These are phyloP conservation scores for Oxygymnocypris stewartii DNA, from an alignment of 2,113 vertebrate species.

Conservation along the genomic window DNA sequence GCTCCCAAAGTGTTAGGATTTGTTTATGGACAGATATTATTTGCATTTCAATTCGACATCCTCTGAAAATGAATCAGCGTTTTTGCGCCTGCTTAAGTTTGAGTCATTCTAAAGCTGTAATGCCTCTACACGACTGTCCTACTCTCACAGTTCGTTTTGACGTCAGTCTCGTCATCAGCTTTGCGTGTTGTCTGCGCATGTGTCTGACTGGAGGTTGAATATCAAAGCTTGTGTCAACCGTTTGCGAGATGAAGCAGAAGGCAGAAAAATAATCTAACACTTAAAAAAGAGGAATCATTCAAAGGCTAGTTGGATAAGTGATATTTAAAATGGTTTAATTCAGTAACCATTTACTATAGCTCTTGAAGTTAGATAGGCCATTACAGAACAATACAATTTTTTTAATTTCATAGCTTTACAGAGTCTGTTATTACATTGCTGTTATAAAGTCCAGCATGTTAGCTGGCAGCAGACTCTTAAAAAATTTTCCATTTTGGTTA, in stretches of 20 bases:
- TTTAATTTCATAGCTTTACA: background rate
- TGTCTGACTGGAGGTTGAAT: too few relatives aligned
- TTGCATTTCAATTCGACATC: background rate
- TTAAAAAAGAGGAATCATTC: background rate
- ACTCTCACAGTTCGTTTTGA: too few relatives aligned
- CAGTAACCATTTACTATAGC: background rate
- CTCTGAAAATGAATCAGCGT: background rate
- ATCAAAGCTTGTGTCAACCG: too few relatives aligned
- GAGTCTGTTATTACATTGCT: background rate
- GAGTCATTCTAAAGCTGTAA: background rate
- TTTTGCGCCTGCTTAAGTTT: slow-evolving; percentile 1
- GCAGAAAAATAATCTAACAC: too few relatives aligned
- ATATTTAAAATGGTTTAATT: background rate
- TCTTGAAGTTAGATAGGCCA: background rate
- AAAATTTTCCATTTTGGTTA: slow-evolving; percentile 8
- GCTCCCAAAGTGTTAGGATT: background rate
- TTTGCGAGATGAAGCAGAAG: background rate
- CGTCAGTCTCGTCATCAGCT: too few relatives aligned
- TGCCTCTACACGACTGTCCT: too few relatives aligned
- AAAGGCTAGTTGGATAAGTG: background rate
- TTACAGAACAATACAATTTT: background rate
- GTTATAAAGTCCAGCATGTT: background rate
- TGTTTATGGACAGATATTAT: background rate
- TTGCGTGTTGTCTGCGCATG: too few relatives aligned
- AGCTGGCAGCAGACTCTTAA: background rate